Evolutionary conservation across 2,113 vertebrate genomes (phyloP).

Genomic region (Tretioscincus oriximinensis): DNA sequence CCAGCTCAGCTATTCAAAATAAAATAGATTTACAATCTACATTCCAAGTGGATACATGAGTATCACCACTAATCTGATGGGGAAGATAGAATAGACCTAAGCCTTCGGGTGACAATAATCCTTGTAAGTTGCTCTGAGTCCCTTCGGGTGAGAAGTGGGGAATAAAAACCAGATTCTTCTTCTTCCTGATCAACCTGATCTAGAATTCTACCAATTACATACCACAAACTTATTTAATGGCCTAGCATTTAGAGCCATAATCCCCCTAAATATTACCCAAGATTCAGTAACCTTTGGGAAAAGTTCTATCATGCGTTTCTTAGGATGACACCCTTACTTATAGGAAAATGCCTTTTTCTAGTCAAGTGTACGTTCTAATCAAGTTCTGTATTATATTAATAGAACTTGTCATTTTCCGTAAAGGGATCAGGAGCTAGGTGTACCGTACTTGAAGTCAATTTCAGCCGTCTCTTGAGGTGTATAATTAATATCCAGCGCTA

Average conservation of each 20-base stretch:
- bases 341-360: not conserved
- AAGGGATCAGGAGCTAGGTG: not conserved
- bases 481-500: slow-evolving; percentile 13
- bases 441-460: not conserved
- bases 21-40: no score
- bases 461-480: not conserved
- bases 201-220: not conserved
- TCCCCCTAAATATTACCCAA: not conserved
- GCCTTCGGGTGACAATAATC: no score
- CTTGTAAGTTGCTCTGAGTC: no score
- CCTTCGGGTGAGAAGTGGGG: no score
- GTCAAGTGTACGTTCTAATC: not conserved
- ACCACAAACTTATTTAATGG: not conserved
- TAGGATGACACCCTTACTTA: not conserved
- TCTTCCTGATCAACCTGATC: not conserved
- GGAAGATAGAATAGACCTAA: no score
- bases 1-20: no score
- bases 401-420: not conserved
- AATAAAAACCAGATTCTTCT: no score
- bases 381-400: not conserved
- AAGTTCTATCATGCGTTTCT: not conserved
- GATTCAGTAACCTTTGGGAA: not conserved
- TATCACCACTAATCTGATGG: no score
- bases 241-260: not conserved
- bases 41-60: no score